Conservation (phyloP, 30 jellyfish, hydroid and myxozoan species). For the Chironex yamaguchii region DNA sequence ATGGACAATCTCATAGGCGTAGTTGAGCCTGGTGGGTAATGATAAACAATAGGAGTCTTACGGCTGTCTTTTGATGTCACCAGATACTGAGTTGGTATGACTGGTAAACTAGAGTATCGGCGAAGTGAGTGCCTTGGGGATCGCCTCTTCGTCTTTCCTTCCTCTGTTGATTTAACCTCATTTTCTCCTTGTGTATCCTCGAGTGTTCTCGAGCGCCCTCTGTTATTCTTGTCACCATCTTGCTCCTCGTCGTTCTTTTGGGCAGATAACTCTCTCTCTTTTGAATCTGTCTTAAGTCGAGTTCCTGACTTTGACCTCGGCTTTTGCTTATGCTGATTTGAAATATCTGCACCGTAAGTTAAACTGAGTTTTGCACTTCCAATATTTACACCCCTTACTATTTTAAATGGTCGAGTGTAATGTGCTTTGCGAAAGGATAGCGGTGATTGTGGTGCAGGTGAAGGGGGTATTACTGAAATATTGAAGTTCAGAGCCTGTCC, state of each 20-base stretch:
- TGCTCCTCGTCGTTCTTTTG: neutral
- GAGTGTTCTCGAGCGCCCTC: neutral
- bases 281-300: neutral
- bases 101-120: constrained; percentile 93
- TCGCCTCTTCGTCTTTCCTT: constrained; percentile 20
- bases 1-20: constrained; percentile 30
- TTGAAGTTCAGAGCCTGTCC: neutral
- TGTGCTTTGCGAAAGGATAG: neutral
- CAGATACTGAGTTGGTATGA: constrained; percentile 83
- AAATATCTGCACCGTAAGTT: neutral
- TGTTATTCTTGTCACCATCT: neutral
- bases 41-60: constrained; percentile 55
- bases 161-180: constrained; percentile 5
- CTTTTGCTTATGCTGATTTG: neutral
- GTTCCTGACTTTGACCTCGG: neutral
- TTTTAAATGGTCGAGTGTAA: neutral
- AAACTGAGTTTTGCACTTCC: neutral
- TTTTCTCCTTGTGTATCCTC: neutral
- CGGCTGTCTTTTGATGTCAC: constrained; percentile 72
- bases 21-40: constrained; percentile 73
- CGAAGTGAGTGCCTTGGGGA: constrained; percentile 54
- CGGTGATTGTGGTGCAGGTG: neutral
- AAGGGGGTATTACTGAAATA: neutral
- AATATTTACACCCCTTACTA: neutral
- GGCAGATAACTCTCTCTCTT: neutral